phyloP scores from a whole-genome alignment of 2,113 vertebrate genomes.

The Turnix velox region DNA sequence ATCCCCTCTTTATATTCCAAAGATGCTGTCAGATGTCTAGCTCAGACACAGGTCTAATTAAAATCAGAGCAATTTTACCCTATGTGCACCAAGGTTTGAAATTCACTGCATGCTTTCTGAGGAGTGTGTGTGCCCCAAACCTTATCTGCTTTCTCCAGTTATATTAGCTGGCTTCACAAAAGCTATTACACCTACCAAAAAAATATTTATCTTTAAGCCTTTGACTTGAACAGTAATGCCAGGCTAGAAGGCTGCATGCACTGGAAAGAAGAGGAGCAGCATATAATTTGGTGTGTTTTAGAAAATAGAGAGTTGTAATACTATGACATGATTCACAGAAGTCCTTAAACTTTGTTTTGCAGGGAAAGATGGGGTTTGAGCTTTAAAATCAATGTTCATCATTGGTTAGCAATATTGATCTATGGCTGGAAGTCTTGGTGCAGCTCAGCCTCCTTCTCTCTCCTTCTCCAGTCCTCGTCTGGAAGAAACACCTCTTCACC shows the following conservation, averaged over 20 bases:
- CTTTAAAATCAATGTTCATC: neutral
- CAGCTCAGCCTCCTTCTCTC: neutral
- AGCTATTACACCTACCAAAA: neutral
- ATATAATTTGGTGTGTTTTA: neutral
- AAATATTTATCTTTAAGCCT: neutral
- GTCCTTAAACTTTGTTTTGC: neutral
- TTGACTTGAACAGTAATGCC: neutral
- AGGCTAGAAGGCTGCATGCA: neutral
- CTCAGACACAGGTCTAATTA: slow-evolving; percentile 15
- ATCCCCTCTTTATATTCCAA: neutral
- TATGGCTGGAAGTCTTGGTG: neutral
- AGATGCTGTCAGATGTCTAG: neutral
- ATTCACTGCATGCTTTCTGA: neutral
- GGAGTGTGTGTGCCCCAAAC: neutral
- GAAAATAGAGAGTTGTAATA: neutral
- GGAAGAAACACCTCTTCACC: neutral
- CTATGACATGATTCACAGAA: neutral
- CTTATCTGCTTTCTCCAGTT: neutral
- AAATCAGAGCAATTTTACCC: neutral
- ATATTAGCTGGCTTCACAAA: neutral
- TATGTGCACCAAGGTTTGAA: neutral
- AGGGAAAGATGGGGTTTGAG: neutral
- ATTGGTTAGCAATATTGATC: neutral
- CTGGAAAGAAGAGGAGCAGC: neutral
- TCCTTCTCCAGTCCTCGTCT: neutral